Evolutionary conservation across 2,888 invertebrate genomes (phyloP), one percentile per base, ranked within the genome.

Genomic region (Sinhomidia bicolor): DNA sequence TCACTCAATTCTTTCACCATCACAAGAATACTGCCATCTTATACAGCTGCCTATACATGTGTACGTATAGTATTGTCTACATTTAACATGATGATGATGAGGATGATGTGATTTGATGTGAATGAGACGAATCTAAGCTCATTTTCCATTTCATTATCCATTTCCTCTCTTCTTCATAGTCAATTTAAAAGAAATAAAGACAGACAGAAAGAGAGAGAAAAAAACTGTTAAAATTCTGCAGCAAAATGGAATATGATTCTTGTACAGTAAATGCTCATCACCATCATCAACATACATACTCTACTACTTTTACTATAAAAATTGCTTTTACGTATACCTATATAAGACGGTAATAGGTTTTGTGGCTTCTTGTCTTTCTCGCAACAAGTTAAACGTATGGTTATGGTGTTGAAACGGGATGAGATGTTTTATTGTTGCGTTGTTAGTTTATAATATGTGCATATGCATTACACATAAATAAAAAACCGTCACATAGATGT

Each of bases 71-170:
- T 12, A 26, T 23, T 5, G 32, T 36, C 4, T 12, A 74, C 71
- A 71, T 0, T 26, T 9, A 29, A 14, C 10, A 26, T n/a, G 10
- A 62, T 62, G 4, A 60, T 86, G 65, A 85, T 51, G 20, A 65
- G n/a, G 76, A 85, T 65, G 85, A 62, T 85, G 71, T 71, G 57
- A 78, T 78, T 78, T 78, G 78, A 78, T 57, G 78, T 78, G 78
- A 78, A 78, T 78, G 87, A 82, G 87, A 83, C 78, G 83, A 89
- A 85, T 89, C 88, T 82, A 17, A 74, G 65, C 84, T 89, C 84
- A 85, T 89, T 89, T 85, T 83, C 89, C 85, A 85, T 89, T 88
- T 89, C 89, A 85, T 89, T 89, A 89, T 89, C 89, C 89, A 89
- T 89, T 89, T 89, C 89, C 89, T 89, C 85, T 89, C 85, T 41